Evolutionary conservation across 92 coral and sea anemone genomes (phyloP).

Genomic region (Zoanthus solanderi): DNA sequence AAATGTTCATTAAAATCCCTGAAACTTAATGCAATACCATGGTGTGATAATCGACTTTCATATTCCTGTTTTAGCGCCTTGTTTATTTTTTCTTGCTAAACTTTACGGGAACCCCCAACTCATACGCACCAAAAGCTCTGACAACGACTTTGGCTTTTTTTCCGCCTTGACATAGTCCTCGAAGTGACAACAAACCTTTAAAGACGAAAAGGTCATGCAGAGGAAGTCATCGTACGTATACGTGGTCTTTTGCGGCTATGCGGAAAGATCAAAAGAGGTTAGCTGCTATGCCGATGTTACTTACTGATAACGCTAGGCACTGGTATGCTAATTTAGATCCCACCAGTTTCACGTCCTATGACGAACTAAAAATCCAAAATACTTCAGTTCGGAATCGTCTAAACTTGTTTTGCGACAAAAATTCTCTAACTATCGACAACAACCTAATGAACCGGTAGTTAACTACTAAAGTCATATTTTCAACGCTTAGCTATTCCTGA

Average conservation of each 20-base stretch:
- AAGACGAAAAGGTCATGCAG: too few relatives aligned
- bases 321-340: conserved; percentile 19
- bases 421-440: background rate
- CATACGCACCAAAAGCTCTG: too few relatives aligned
- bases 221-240: too few relatives aligned
- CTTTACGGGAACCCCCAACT: too few relatives aligned
- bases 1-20: too few relatives aligned
- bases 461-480: background rate
- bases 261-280: conserved; percentile 9
- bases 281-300: conserved; percentile 8
- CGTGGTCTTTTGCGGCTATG: background rate
- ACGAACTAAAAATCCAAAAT: background rate
- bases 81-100: too few relatives aligned
- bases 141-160: too few relatives aligned
- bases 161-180: too few relatives aligned
- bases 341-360: conserved; percentile 8
- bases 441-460: background rate
- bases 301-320: conserved; percentile 7
- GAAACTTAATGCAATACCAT: too few relatives aligned
- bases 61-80: too few relatives aligned
- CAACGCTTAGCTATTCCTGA: conserved; percentile 22
- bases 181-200: too few relatives aligned
- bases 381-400: conserved; percentile 1
- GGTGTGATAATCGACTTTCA: too few relatives aligned
- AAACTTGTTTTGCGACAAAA: background rate